Percentiles rank a stretch among this genome's conserved stretches.
These are phyloP conservation scores for Acleris literana DNA, from an alignment of 2,888 invertebrate species.

Conservation along the genomic window DNA sequence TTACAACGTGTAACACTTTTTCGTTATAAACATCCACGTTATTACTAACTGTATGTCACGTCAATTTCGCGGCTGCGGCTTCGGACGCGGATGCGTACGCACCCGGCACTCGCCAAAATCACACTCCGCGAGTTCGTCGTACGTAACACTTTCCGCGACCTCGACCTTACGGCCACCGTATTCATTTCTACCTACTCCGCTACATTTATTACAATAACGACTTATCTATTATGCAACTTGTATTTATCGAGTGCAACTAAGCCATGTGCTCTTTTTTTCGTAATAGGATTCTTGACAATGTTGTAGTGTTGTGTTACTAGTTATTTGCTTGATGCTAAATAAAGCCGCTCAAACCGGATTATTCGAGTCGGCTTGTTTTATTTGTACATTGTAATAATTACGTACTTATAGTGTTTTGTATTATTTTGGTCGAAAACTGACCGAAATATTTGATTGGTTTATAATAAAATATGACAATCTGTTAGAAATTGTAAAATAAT, in stretches of 20 bases:
- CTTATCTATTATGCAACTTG: conserved; percentile 7
- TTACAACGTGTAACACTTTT: too few relatives aligned
- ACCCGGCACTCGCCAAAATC: conserved; percentile 30
- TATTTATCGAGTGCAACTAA: background rate
- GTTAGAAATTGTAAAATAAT: too few relatives aligned
- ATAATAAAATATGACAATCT: too few relatives aligned
- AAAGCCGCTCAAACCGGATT: too few relatives aligned
- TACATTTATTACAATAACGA: conserved; percentile 1
- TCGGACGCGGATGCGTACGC: conserved; percentile 16
- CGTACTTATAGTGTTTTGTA: too few relatives aligned
- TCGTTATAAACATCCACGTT: background rate
- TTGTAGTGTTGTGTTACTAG: background rate
- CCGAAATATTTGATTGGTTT: too few relatives aligned
- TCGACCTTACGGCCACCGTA: conserved; percentile 24
- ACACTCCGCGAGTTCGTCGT: conserved; percentile 25
- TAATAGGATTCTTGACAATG: conserved; percentile 1
- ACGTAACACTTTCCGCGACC: conserved; percentile 21
- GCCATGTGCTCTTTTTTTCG: background rate
- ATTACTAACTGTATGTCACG: background rate
- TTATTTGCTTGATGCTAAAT: background rate
- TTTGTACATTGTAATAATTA: too few relatives aligned
- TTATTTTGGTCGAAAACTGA: too few relatives aligned
- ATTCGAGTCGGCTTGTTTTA: too few relatives aligned
- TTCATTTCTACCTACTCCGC: conserved; percentile 9
- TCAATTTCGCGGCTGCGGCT: conserved; percentile 3